These are phyloP conservation scores for Sycophila texana DNA, from an alignment of 2,888 invertebrate species.

Conservation along the genomic window DNA sequence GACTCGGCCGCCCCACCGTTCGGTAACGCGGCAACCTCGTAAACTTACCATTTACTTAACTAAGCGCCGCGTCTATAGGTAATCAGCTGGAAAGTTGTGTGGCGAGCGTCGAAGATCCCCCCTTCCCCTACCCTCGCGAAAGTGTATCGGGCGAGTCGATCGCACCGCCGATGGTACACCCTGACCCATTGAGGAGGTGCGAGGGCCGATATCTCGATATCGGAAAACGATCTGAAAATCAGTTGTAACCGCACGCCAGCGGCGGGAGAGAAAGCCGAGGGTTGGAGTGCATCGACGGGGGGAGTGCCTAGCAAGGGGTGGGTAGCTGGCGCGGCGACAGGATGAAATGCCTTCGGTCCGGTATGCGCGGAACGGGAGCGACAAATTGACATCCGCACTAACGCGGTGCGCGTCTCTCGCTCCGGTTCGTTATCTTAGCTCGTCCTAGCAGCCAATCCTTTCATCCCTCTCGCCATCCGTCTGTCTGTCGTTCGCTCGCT, in stretches of 20 bases:
- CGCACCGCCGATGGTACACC: constrained; percentile 10
- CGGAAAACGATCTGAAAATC: constrained; percentile 22
- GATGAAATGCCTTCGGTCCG: not conserved
- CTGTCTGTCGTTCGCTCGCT: constrained; percentile 51
- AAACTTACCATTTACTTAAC: constrained; percentile 48
- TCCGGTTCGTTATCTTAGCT: constrained; percentile 69
- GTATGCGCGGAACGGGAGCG: constrained; percentile 2
- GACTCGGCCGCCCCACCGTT: constrained; percentile 6
- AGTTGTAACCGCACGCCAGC: not conserved
- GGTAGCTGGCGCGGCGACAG: no score
- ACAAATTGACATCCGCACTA: constrained; percentile 31
- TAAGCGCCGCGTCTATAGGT: constrained; percentile 40
- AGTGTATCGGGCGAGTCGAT: constrained; percentile 29
- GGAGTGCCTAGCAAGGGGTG: no score
- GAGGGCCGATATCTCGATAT: not conserved
- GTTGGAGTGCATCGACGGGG: no score
- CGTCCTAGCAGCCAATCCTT: constrained; percentile 69
- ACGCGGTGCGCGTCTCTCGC: constrained; percentile 14
- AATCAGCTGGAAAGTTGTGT: constrained; percentile 33
- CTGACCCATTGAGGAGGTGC: constrained; percentile 42
- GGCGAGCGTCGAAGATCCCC: not conserved
- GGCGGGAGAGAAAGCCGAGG: no score
- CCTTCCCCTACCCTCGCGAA: not conserved
- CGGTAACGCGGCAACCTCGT: not conserved
- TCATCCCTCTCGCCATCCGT: constrained; percentile 65